Evolutionary conservation across 2,888 invertebrate genomes (phyloP).

Genomic region (Lepidocyrtinus sp.): DNA sequence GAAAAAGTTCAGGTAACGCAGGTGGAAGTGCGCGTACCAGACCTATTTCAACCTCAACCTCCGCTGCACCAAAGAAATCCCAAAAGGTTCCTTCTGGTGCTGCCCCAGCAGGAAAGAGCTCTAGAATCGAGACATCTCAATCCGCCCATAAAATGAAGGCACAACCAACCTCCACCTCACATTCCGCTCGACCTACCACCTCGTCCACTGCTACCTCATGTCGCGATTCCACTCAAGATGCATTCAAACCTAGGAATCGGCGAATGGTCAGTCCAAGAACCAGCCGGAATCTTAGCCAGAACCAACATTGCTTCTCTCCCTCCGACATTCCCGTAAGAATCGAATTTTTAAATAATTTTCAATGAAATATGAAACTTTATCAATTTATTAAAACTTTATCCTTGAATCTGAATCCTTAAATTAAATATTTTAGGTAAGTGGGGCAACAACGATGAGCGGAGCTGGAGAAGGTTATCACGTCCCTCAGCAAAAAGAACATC

Average conservation of each 20-base stretch:
- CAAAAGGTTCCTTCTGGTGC: not conserved
- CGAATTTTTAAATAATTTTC: slow-evolving; percentile 8
- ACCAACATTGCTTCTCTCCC: not conserved
- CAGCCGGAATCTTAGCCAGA: too few species aligned
- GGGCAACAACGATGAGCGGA: slow-evolving; percentile 27
- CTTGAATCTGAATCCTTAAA: too few species aligned
- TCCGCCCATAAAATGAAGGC: not conserved
- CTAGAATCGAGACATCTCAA: not conserved
- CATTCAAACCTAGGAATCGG: slow-evolving; percentile 33
- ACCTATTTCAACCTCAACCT: not conserved
- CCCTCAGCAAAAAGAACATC: not conserved
- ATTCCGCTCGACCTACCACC: not conserved
- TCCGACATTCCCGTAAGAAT: slow-evolving; percentile 24
- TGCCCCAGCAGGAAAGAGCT: not conserved
- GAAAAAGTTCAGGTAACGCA: not conserved
- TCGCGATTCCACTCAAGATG: slow-evolving; percentile 15
- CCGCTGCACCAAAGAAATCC: not conserved
- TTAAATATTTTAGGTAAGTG: too few species aligned
- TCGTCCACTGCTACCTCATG: not conserved
- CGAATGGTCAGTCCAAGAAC: slow-evolving; percentile 45
- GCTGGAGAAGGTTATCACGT: slow-evolving; percentile 49
- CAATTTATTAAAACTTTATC: not conserved
- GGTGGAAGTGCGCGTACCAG: not conserved
- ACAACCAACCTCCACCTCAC: not conserved
- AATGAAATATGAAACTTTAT: slow-evolving; percentile 11